phyloP scores from a whole-genome alignment of 2,888 invertebrate species.

The Philereme vetulata region DNA sequence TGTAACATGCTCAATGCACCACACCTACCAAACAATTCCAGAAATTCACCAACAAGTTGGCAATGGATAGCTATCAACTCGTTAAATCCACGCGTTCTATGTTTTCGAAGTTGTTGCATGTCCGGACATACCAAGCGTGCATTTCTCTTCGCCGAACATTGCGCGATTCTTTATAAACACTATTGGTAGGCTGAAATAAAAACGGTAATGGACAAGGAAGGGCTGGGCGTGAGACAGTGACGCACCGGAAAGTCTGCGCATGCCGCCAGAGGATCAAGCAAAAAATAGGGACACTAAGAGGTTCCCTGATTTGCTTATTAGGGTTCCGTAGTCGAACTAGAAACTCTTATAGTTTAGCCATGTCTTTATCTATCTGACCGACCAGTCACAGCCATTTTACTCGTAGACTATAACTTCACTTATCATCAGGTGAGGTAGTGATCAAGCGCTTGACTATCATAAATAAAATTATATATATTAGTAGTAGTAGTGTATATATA shows the following conservation, averaged over 20 bases:
- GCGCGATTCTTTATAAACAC: constrained; percentile 13
- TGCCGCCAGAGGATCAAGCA: constrained; percentile 29
- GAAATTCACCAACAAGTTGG: constrained; percentile 6
- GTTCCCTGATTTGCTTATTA: not conserved
- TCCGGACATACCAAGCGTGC: constrained; percentile 53
- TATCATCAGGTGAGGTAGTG: too few relatives aligned
- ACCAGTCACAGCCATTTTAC: too few relatives aligned
- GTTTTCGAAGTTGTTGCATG: constrained; percentile 20
- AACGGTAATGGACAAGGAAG: constrained; percentile 35
- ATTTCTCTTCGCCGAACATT: constrained; percentile 35
- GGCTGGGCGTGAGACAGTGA: constrained; percentile 37
- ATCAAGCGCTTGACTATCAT: too few relatives aligned
- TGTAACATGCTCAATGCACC: constrained; percentile 8
- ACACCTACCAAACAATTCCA: not conserved
- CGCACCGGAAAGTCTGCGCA: constrained; percentile 40
- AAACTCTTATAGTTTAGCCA: too few relatives aligned
- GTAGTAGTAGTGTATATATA: too few relatives aligned
- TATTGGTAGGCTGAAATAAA: not conserved
- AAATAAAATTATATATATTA: too few relatives aligned
- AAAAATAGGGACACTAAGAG: constrained; percentile 6
- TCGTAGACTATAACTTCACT: too few relatives aligned
- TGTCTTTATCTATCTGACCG: too few relatives aligned
- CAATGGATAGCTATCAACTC: constrained; percentile 12
- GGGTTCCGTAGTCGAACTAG: not conserved
- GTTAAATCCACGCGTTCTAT: constrained; percentile 11